phyloP scores from a whole-genome alignment of 37 sponge, comb jelly and placozoan species.

The Oscarella lobularis region DNA sequence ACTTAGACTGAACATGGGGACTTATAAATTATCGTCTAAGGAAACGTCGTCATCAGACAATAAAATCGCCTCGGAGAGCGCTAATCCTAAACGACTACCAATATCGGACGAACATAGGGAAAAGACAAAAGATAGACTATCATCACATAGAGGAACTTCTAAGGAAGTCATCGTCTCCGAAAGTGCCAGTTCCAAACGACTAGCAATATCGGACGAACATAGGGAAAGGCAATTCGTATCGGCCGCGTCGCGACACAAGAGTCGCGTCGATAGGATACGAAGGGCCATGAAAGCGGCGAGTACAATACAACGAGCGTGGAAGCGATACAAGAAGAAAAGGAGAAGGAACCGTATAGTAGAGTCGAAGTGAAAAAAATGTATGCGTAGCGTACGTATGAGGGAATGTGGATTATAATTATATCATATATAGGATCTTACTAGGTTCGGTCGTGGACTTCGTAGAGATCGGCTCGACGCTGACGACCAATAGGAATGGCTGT shows the following conservation, averaged over 20 bases:
- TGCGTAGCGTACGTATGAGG: too few species aligned
- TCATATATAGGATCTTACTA: too few species aligned
- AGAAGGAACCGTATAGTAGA: too few species aligned
- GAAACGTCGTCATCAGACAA: neutral
- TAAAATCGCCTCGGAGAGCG: neutral
- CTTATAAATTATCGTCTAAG: neutral
- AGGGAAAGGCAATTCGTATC: constrained; percentile 57
- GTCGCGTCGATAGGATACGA: constrained; percentile 46
- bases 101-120: too few species aligned
- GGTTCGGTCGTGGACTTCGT: too few species aligned
- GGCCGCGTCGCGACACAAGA: constrained; percentile 36
- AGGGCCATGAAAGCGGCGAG: constrained; percentile 59
- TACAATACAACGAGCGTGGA: constrained; percentile 75
- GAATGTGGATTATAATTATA: too few species aligned
- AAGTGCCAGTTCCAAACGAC: neutral
- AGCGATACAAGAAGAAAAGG: constrained; percentile 19
- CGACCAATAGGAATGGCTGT: neutral
- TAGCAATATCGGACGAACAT: constrained; percentile 22
- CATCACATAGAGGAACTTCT: too few species aligned
- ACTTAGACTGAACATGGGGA: neutral
- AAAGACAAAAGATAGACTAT: too few species aligned
- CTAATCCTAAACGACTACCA: too few species aligned
- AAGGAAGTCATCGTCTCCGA: constrained; percentile 9
- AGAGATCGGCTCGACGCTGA: neutral
- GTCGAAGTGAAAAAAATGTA: too few species aligned